Base-by-base conservation (phyloP, 2,888 invertebrate genomes). In the Empis stercorea region DNA sequence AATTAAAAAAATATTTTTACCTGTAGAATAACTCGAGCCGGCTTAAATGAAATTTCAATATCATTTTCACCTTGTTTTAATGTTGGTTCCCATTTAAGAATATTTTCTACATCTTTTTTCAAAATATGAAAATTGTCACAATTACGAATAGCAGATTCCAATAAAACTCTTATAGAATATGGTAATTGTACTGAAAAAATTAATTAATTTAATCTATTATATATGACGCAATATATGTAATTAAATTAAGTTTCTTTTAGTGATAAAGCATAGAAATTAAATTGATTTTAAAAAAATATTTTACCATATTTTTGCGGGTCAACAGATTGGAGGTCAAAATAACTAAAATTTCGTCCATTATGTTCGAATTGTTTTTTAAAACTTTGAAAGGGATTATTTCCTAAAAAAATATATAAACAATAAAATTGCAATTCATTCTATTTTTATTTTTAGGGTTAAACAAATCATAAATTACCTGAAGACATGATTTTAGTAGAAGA, bases 101-200 rank as follows among this genome's bases (percentile, higher is more conserved):
- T 87, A 53, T 81, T 89, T 54, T 84, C 72, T 0, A 97, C 94
- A 73, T 99, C 96, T 52, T 79, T 73, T 64, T 83, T 76, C 47
- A 80, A 73, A 10, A 96, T 84, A 66, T 92, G 91, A 66, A 97
- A 96, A 60, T 87, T 85, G 70, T 99, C 97, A 67, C 97, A 97
- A 72, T 94, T 94, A 46, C 97, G 76, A 2, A 97, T 84, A 30
- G 94, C 94, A 0, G 95, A 93, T 72, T 99, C 99, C 62, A 99
- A 71, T 1, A 99, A 74, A 2, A 96, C 85, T 52, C 94, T 76
- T 56, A 99, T 84, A 9, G 93, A 92, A 73, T 79, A 96, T 0
- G 97, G 99, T 10, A 99, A 75, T 52, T 79, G 79, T 52, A 79
- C 87, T 87, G 48, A n/a, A 52, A 50, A 37, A 48, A 46, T 43